Evolutionary conservation across 2,113 vertebrate genomes (phyloP), one percentile per base, ranked within the genome.

Genomic region (Eleginops maclovinus): DNA sequence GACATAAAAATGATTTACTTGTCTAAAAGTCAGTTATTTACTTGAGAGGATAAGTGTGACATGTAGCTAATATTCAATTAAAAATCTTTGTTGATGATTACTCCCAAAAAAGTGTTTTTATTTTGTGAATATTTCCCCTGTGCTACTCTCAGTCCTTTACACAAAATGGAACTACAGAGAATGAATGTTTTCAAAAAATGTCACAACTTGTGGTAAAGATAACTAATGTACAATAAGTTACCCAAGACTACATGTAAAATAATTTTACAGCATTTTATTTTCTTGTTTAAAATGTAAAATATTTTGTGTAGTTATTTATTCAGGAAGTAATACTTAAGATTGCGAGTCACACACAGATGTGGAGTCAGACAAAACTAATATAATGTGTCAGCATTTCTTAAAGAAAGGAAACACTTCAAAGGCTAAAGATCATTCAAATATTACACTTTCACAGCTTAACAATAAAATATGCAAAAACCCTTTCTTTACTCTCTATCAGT

Each of bases 1-100:
- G 88, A 66, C 94, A 90, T 92, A 46, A 12, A 5, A 10, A 12
- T 1, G n/a, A 62, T 28, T 50, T 4, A 13, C 11, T 15, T 28
- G 4, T 24, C 44, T n/a, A 26, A 17, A 31, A n/a, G 24, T 55
- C 36, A 9, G 19, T 13, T 14, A 3, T 2, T 59, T 58, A 24
- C 9, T 31, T 61, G 9, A 64, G 3, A 51, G 50, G 15, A 11
- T 40, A 21, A 43, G 5, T 24, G 46, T 59, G 14, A 2, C 12
- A 31, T 16, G 17, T 63, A 12, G 16, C 13, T 63, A 7, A 17
- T 11, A 63, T 24, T 47, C 9, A 28, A 26, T 19, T 28, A 28
- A 47, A 56, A 63, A 16, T 16, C 14, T 65, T 50, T 50, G 2
- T 14, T 4, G 16, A 7, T 36, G 31, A 36, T 64, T 15, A 44